Evolutionary conservation across 2,113 vertebrate species (phyloP), one percentile per base, ranked within the genome.

Genomic region (Vicugna pacos): DNA sequence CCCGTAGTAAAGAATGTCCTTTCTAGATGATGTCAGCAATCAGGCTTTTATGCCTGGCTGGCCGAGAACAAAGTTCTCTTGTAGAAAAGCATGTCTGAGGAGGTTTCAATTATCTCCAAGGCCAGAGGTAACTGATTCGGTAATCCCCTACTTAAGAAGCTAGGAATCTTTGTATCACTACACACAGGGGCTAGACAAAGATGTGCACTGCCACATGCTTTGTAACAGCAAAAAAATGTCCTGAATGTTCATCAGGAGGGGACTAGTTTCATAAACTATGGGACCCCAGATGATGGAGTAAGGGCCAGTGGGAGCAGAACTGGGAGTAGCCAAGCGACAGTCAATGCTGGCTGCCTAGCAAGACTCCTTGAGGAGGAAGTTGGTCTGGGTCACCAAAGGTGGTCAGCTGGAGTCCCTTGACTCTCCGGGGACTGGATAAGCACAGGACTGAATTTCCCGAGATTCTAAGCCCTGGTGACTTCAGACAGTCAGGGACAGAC

Each of bases 1-100:
- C 30, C 75, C 13, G 12, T 4, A 14, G 60, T 32, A 26, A 81
- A 64, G n/a, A 42, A 8, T n/a, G 8, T 42, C 22, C 67, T 48
- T 81, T 54, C 50, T 58, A 46, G 11, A 26, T 65, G 54, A 58
- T 19, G 38, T 73, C 81, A 52, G 35, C 26, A 80, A n/a, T 65
- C 65, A 77, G 5, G n/a, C 12, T 20, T 22, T 4, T 7, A 32
- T 12, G 28, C 14, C 73, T 70, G 52, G 30, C 10, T 17, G n/a
- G 54, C 46, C n/a, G 13, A 93, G 90, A 82, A 84, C 94, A 94
- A 89, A 93, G 86, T 38, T 65, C 86, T 79, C 2, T 30, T 9
- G 4, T 20, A 87, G 50, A 82, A 56, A 65, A 70, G 62, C 35
- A 42, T 17, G 79, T 58, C 20, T 69, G 17, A 93, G 58, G 80